Evolutionary conservation across 2,113 vertebrate species (phyloP), one percentile per base, ranked within the genome.

Genomic region (Elephantulus edwardii): DNA sequence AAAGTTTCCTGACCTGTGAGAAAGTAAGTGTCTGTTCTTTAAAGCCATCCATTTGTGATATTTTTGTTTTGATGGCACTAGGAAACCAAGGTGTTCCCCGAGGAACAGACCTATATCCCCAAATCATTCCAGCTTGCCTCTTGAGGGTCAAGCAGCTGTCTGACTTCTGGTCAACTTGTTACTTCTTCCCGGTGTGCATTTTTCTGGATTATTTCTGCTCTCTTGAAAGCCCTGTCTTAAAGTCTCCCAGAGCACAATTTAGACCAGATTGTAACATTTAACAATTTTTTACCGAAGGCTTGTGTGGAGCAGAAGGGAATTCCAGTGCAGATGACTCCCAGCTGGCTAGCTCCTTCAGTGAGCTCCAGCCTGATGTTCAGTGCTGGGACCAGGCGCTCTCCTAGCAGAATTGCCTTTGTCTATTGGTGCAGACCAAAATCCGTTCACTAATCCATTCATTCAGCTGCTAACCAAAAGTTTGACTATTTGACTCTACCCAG

Each of bases 141-240:
- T 17, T 60, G 48, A 33, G 28, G 11, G 0, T 50, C 46, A 50
- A 90, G 83, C 46, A 72, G 79, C 74, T 56, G 2, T n/a, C 22
- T 40, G 74, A 28, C 42, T 92, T 85, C 48, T n/a, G 1, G 38
- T 28, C 80, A 52, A 13, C 83, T 46, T 42, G 22, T 26, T 75
- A 40, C 35, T 83, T 88, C 20, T 8, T 71, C 26, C 8, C 24
- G 42, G 5, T 38, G 85, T 56, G 14, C 46, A 62, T 77, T 89
- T 72, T 91, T 86, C 68, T 76, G 48, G 38, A 76, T 81, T 38
- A 48, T 84, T 76, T 88, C 91, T 90, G 38, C 50, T 60, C 48
- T 81, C 46, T 44, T 77, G 60, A 86, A 74, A 91, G 35, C 30
- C 52, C 40, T 33, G 68, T 76, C 58, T 76, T 88, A 64, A 78